Evolutionary conservation across 2,113 vertebrate genomes (phyloP), one percentile per base, ranked within the genome.

Genomic region (Bufo gargarizans): DNA sequence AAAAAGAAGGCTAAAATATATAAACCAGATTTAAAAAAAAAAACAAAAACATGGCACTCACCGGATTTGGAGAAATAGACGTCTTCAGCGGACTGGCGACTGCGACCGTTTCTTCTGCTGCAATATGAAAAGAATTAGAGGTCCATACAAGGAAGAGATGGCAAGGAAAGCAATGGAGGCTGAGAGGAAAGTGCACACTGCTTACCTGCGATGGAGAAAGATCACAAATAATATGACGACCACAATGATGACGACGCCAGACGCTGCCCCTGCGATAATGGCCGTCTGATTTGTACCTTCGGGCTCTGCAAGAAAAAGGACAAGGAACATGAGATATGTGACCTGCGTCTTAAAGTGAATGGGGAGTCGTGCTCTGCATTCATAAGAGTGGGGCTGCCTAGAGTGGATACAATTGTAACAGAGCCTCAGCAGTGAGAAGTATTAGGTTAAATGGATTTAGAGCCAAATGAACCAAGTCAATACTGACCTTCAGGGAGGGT

Each of bases 21-120:
- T 17, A 17, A 61, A 61, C 59, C 17, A 6, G 11, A 45, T 13
- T 11, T 3, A 13, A 55, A 13, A 13, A 55, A 78, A 5, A 22
- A 12, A 3, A 78, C 22, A n/a, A 14, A 5, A 22, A 7, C 93
- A 92, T 2, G 91, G 98, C 97, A 97, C 92, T 76, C 92, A 99
- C 98, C 98, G 89, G 97, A 93, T 91, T 95, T 97, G 90, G 98
- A 98, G 92, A 99, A 99, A 90, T 97, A 98, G 3, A 97, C 96
- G 0, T 99, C 98, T 91, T 98, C 97, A 0, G 95, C 89, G 0
- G 97, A 96, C 86, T 97, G 97, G 20, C 96, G 96, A 0, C 94
- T 91, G 47, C 96, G 95, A 4, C 94, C 92, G 82, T 91, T 94
- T 89, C 93, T 96, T 89, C 91, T 96, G 91, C 97, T 99, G 90